Percentiles rank a stretch among this genome's conserved stretches.
Conservation (phyloP, 2,113 vertebrate species). For the Chaetodon auriga region DNA sequence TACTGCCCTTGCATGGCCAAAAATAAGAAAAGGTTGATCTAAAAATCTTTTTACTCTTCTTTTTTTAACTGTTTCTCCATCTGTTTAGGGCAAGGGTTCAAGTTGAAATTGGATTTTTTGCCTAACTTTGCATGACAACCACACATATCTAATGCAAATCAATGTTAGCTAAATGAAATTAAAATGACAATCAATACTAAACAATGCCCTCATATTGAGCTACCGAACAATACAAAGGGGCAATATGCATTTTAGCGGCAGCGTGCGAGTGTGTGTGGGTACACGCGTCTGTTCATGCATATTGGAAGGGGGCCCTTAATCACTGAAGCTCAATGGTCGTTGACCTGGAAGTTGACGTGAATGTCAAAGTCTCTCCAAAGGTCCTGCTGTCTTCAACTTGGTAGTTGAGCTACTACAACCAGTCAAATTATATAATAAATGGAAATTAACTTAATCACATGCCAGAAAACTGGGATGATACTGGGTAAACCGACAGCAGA, state of each 20-base stretch:
- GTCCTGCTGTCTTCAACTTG: conserved; percentile 75
- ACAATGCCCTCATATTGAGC: conserved; percentile 79
- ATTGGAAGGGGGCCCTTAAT: conserved; percentile 79
- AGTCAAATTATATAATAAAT: conserved; percentile 54
- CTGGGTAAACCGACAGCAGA: not conserved
- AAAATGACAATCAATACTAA: conserved; percentile 81
- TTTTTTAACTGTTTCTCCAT: conserved; percentile 72
- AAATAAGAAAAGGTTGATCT: conserved; percentile 34
- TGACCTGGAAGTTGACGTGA: conserved; percentile 84
- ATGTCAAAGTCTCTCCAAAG: conserved; percentile 78
- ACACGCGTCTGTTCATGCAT: conserved; percentile 74
- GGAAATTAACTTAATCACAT: conserved; percentile 25
- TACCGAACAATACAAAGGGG: conserved; percentile 77
- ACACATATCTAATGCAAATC: conserved; percentile 81
- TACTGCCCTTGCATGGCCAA: not conserved
- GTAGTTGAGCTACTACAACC: conserved; percentile 40
- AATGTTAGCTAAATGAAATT: conserved; percentile 81
- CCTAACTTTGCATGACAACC: conserved; percentile 80
- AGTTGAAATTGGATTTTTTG: conserved; percentile 77
- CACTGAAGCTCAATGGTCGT: conserved; percentile 77
- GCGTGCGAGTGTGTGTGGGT: conserved; percentile 67
- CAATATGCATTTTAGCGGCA: conserved; percentile 73
- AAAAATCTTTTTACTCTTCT: conserved; percentile 33
- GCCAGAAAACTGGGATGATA: not conserved
- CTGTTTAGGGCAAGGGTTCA: conserved; percentile 74